Conservation (phyloP, 2,888 invertebrate genomes). For the Lasioglossum figueresi region DNA sequence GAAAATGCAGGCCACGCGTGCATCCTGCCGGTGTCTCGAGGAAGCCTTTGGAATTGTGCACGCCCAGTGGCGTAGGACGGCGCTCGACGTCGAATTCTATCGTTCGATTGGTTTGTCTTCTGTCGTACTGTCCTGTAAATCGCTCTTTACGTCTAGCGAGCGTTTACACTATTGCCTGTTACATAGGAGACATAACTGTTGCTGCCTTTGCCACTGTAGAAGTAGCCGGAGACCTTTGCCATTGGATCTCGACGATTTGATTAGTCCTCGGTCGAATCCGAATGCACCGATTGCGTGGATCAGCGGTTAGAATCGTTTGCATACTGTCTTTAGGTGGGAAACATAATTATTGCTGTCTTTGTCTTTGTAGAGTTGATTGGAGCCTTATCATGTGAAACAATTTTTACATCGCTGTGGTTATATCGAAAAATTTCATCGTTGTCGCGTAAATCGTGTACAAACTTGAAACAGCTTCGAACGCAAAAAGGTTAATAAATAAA, state of each 20-base stretch:
- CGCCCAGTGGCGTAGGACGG: constrained; percentile 57
- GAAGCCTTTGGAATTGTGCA: constrained; percentile 53
- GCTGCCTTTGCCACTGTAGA: neutral
- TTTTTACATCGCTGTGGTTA: too few species aligned
- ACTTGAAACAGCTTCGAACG: too few species aligned
- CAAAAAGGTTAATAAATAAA: too few species aligned
- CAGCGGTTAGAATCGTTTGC: too few species aligned
- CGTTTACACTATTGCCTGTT: neutral
- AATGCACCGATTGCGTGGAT: too few species aligned
- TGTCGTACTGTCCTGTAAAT: neutral
- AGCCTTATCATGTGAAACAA: too few species aligned
- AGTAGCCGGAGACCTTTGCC: neutral
- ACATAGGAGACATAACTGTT: neutral
- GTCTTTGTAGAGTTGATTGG: too few species aligned
- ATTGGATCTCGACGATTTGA: neutral
- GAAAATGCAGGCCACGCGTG: constrained; percentile 55
- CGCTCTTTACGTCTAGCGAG: neutral
- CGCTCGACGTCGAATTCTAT: constrained; percentile 12
- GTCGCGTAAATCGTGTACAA: too few species aligned
- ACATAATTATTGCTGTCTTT: too few species aligned
- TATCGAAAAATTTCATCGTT: too few species aligned
- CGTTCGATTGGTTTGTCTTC: constrained; percentile 6
- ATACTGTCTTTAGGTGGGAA: too few species aligned
- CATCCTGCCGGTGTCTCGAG: constrained; percentile 41
- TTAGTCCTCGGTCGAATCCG: neutral